phyloP scores from a whole-genome alignment of 2,797 vertebrate genomes.

The Alauda arvensis region DNA sequence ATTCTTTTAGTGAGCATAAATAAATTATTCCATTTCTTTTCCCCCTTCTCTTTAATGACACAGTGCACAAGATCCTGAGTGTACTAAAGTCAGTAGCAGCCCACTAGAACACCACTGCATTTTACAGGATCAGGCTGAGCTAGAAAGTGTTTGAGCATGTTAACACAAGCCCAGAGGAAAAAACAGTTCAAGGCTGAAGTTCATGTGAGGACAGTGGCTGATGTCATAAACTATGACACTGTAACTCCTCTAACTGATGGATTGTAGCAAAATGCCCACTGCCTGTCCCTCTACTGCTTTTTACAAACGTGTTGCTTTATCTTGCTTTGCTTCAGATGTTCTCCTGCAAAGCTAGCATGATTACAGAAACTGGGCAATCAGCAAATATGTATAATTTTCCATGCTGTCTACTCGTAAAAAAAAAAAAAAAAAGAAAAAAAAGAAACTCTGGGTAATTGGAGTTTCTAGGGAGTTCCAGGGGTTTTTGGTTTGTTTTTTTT shows the following conservation, averaged over 20 bases:
- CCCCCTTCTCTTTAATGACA: not conserved
- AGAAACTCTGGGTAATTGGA: not conserved
- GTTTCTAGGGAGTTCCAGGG: not conserved
- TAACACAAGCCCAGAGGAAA: not conserved
- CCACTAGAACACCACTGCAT: not conserved
- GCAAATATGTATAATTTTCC: not conserved
- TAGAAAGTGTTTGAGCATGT: not conserved
- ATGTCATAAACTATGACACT: not conserved
- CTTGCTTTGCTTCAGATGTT: not conserved
- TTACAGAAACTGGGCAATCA: not conserved
- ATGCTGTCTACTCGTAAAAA: not conserved
- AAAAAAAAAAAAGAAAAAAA: too few species aligned
- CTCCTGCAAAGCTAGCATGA: not conserved
- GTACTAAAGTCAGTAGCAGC: not conserved
- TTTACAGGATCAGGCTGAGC: not conserved
- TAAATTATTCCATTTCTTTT: not conserved
- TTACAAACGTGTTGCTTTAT: not conserved
- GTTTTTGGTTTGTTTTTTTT: not conserved
- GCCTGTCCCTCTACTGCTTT: not conserved
- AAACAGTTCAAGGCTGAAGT: conserved; percentile 15
- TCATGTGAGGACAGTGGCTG: not conserved
- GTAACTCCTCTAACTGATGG: not conserved
- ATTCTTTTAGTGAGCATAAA: not conserved
- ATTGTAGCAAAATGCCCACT: not conserved
- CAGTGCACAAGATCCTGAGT: not conserved